Conservation (phyloP, 2,888 invertebrate species). For the Caenorhabditis wallacei region DNA sequence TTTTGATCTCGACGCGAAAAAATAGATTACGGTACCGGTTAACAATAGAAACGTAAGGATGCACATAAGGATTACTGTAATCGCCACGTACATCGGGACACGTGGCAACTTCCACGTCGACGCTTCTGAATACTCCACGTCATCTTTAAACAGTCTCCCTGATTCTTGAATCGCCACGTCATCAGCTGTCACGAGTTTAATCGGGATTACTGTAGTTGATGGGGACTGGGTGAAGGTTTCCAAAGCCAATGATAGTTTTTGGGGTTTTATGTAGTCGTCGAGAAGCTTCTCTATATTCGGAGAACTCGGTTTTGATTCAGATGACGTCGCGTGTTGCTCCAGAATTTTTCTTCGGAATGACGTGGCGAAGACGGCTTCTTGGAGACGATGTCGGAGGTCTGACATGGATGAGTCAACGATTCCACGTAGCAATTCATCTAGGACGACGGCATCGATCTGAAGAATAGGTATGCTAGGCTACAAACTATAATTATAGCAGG, state of each 20-base stretch:
- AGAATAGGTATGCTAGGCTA: neutral
- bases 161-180: conserved; percentile 36
- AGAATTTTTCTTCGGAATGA: conserved; percentile 56
- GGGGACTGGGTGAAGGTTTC: conserved; percentile 40
- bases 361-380: conserved; percentile 64
- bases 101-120: conserved; percentile 9
- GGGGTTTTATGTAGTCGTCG: conserved; percentile 51
- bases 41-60: conserved; percentile 36
- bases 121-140: conserved; percentile 25
- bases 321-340: conserved; percentile 20
- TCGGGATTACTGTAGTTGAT: conserved; percentile 11
- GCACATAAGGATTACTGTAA: conserved; percentile 34
- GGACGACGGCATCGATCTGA: conserved; percentile 57
- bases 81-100: conserved; percentile 41
- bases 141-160: conserved; percentile 47
- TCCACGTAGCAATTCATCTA: conserved; percentile 61
- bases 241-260: conserved; percentile 50
- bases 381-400: conserved; percentile 59
- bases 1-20: conserved; percentile 12
- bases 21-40: conserved; percentile 37
- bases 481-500: neutral
- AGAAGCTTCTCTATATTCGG: conserved; percentile 44
- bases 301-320: neutral
- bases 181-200: conserved; percentile 46
- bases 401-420: conserved; percentile 62